phyloP scores from a whole-genome alignment of 2,888 invertebrate species.

The Hylaea fasciaria region DNA sequence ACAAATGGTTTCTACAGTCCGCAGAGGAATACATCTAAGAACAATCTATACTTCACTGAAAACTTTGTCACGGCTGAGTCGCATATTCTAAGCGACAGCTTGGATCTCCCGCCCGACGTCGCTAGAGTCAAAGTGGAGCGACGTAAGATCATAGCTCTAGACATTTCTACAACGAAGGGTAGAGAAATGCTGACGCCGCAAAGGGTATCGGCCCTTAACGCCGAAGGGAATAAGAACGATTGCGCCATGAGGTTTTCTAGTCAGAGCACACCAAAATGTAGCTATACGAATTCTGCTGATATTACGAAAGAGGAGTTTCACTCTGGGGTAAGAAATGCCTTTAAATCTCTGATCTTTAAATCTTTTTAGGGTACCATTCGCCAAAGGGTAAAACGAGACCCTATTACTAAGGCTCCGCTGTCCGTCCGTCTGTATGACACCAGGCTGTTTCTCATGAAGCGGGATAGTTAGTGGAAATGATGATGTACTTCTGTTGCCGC shows the following conservation, averaged over 20 bases:
- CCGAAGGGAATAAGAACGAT: conserved; percentile 41
- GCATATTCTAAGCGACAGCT: conserved; percentile 54
- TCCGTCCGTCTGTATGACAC: no score
- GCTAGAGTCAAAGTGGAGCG: conserved; percentile 56
- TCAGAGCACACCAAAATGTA: conserved; percentile 63
- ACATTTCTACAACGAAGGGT: conserved; percentile 19
- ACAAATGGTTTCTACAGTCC: conserved; percentile 71
- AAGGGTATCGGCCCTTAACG: conserved; percentile 38
- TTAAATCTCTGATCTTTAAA: not conserved
- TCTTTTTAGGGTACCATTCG: no score
- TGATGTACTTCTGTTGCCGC: no score
- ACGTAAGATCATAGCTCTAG: conserved; percentile 55
- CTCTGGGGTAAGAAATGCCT: conserved; percentile 56
- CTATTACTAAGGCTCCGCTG: no score
- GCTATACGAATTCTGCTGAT: conserved; percentile 41
- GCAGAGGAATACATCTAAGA: conserved; percentile 77
- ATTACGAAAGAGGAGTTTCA: conserved; percentile 61
- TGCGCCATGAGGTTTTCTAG: conserved; percentile 50
- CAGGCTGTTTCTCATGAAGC: no score
- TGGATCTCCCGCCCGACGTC: conserved; percentile 63
- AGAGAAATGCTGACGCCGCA: conserved; percentile 46
- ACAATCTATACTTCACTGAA: conserved; percentile 76
- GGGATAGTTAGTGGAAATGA: no score
- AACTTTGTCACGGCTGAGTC: conserved; percentile 71
- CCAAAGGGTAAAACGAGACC: no score